Evolutionary conservation across 2,113 vertebrate species (phyloP).

Genomic region (Chrysemys picta): DNA sequence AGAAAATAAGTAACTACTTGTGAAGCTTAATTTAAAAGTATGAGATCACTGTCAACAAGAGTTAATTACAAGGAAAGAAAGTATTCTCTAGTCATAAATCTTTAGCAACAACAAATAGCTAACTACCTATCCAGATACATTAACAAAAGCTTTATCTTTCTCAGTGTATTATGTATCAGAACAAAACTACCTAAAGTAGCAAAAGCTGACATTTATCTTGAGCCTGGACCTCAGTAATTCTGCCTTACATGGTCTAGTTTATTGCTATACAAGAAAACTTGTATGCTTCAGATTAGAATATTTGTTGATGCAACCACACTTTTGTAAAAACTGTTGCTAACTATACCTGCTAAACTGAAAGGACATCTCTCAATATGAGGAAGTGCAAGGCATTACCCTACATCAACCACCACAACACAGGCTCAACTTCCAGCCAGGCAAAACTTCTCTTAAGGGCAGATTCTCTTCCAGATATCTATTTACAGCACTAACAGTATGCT

Average conservation of each 20-base stretch:
- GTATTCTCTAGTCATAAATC: not conserved
- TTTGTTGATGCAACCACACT: not conserved
- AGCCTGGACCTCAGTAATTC: not conserved
- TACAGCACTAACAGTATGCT: not conserved
- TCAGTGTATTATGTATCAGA: not conserved
- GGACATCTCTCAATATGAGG: not conserved
- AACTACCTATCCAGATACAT: not conserved
- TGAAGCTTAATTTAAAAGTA: constrained; percentile 40
- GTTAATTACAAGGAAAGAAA: not conserved
- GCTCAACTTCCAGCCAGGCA: not conserved
- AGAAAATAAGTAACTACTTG: constrained; percentile 10
- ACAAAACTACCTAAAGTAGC: not conserved
- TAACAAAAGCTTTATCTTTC: not conserved
- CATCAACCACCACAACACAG: not conserved
- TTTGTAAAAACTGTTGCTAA: not conserved
- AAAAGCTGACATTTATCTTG: not conserved
- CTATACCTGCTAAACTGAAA: not conserved
- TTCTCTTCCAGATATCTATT: not conserved
- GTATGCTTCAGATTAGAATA: constrained; percentile 28
- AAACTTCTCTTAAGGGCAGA: not conserved
- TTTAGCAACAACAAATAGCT: not conserved
- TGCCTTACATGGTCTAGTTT: not conserved
- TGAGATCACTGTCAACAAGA: not conserved
- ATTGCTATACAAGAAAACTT: not conserved
- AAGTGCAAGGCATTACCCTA: not conserved